Evolutionary conservation across 2,797 vertebrate genomes (phyloP).

Genomic region (Geotrypetes seraphini): DNA sequence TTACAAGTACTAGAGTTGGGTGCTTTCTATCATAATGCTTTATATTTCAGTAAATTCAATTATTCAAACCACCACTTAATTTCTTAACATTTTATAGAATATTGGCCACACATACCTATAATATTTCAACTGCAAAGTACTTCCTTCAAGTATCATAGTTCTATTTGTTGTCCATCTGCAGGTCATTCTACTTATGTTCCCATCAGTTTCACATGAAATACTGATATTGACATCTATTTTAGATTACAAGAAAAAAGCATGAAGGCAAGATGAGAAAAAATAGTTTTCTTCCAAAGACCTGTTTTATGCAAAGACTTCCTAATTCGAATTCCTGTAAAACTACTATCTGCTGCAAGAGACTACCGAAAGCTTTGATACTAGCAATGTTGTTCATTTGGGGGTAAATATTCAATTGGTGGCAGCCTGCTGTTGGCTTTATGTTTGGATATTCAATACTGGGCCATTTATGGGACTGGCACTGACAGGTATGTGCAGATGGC

Average conservation of each 20-base stretch:
- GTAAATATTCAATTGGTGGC: no score
- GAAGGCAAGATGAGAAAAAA: constrained; percentile 5
- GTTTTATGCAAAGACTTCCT: background rate
- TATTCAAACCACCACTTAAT: no score
- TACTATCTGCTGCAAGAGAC: background rate
- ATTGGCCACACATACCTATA: constrained; percentile 48
- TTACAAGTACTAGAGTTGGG: no score
- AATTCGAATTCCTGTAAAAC: constrained; percentile 1
- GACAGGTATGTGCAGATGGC: no score
- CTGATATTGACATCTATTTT: constrained; percentile 57
- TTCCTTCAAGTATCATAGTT: constrained; percentile 32
- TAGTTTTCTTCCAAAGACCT: background rate
- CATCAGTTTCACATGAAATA: constrained; percentile 74
- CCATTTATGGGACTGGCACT: no score
- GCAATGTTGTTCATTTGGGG: no score
- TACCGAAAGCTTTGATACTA: constrained; percentile 5
- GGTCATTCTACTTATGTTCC: constrained; percentile 69
- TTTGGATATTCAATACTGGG: no score
- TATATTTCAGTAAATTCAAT: no score
- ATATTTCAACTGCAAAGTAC: constrained; percentile 45
- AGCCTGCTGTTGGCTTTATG: no score
- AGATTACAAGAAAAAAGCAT: constrained; percentile 37
- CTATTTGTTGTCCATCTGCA: constrained; percentile 71
- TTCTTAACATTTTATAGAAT: no score
- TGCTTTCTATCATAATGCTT: no score